These are phyloP conservation scores for Saccostrea cuccullata DNA, from an alignment of 1,140 invertebrate species.

Conservation along the genomic window DNA sequence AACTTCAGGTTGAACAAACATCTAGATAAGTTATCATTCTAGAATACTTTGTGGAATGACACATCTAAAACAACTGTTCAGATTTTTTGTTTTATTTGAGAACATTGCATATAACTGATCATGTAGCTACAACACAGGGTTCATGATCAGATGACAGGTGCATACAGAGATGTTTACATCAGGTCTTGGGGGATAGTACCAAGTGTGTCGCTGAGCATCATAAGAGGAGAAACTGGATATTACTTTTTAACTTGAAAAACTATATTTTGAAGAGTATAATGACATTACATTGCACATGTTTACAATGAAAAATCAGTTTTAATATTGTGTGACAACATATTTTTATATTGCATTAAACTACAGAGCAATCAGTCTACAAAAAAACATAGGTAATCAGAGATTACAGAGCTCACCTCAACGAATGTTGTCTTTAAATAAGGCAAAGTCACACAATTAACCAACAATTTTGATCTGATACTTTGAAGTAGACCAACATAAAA, in stretches of 20 bases:
- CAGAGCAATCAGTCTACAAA: background rate
- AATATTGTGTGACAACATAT: background rate
- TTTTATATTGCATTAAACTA: background rate
- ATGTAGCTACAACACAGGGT: conserved; percentile 20
- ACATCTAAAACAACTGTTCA: background rate
- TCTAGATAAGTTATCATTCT: too few species aligned
- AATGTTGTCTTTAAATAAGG: too few species aligned
- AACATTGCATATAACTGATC: conserved; percentile 24
- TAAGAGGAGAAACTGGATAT: background rate
- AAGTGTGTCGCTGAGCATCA: background rate
- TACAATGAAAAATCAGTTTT: background rate
- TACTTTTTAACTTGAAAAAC: background rate
- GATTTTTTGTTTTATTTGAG: conserved; percentile 22
- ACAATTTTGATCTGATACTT: too few species aligned
- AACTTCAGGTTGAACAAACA: too few species aligned
- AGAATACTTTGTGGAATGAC: too few species aligned
- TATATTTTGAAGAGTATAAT: background rate
- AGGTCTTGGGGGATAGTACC: background rate
- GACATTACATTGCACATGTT: conserved; percentile 9
- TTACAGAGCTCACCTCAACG: too few species aligned
- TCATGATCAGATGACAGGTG: conserved; percentile 5
- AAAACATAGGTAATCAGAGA: too few species aligned
- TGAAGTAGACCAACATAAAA: too few species aligned
- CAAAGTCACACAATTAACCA: too few species aligned
- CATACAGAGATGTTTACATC: background rate